Base-by-base conservation (phyloP, 2,797 vertebrate species). In the Synaphobranchus kaupii region DNA sequence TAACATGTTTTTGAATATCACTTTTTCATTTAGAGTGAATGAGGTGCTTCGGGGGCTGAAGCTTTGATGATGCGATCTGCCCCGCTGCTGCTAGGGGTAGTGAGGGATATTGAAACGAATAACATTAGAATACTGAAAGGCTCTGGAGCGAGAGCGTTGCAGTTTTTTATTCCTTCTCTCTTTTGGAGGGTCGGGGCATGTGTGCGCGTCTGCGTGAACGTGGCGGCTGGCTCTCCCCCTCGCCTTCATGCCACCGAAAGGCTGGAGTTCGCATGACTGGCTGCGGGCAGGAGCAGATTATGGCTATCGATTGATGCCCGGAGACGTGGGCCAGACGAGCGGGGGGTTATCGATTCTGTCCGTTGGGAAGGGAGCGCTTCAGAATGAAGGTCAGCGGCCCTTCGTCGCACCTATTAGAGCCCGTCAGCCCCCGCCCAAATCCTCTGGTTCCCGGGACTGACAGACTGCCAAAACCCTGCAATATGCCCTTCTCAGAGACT, bases 261-360 rank as follows among this genome's bases (percentile, higher is more conserved):
- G 94, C 96, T 95, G 94, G 92, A 94, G 92, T 96, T 97, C 90
- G 96, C 97, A 97, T 97, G 97, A 97, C 97, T 97, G 96, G 96
- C 95, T 95, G 96, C 94, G 95, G 97, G 96, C 97, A 97, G 95
- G 95, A 94, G 95, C 96, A 97, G 97, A 98, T 99, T 98, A 99
- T 96, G 96, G 96, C 94, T 96, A 99, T 98, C 93, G 97, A 99
- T 97, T 90, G 95, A 94, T 93, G 97, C 96, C 96, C 93, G 94
- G 94, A 97, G 97, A 97, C 96, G 95, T 44, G 95, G 95, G 96
- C 96, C 96, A 9, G 78, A 95, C 92, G 90, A 87, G 91, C 90
- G 89, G 91, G 94, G 95, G 94, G 91, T 93, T 96, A 99, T 98
- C 90, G 97, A 99, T 97, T 95, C 63, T 88, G 89, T 95, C 92